Percentiles rank a stretch among this genome's conserved stretches.
These are phyloP conservation scores for Caprella mutica DNA, from an alignment of 2,888 invertebrate genomes.

Conservation along the genomic window DNA sequence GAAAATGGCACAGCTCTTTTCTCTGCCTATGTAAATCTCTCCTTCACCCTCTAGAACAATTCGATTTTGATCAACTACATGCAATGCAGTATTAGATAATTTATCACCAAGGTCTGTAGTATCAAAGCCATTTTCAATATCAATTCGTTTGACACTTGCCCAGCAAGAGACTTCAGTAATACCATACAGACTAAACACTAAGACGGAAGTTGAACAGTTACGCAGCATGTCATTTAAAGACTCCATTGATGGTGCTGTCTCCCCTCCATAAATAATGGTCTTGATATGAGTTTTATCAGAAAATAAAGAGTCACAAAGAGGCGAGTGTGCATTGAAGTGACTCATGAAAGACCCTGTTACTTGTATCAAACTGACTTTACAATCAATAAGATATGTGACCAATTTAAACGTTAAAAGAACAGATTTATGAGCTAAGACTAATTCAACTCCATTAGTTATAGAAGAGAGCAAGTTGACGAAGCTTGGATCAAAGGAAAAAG, in stretches of 20 bases:
- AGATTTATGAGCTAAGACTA: not conserved
- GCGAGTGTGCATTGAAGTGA: too few relatives aligned
- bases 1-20: too few relatives aligned
- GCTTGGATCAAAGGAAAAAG: slow-evolving; percentile 4
- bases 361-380: not conserved
- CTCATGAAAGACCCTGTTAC: not conserved
- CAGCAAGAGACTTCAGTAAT: slow-evolving; percentile 9
- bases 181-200: slow-evolving; percentile 8
- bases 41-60: too few relatives aligned
- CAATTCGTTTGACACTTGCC: too few relatives aligned
- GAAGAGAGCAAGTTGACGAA: slow-evolving; percentile 1
- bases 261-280: not conserved
- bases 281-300: not conserved
- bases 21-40: too few relatives aligned
- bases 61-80: too few relatives aligned
- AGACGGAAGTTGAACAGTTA: not conserved
- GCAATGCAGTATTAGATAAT: too few relatives aligned
- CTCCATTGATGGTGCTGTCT: not conserved
- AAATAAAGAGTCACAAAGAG: not conserved
- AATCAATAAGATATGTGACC: not conserved
- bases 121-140: too few relatives aligned
- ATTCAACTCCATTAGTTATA: not conserved
- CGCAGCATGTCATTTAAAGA: not conserved
- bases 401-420: not conserved
- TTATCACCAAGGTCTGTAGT: too few relatives aligned